Base-by-base conservation (phyloP, 1,140 invertebrate species). In the Heterodera schachtii region DNA sequence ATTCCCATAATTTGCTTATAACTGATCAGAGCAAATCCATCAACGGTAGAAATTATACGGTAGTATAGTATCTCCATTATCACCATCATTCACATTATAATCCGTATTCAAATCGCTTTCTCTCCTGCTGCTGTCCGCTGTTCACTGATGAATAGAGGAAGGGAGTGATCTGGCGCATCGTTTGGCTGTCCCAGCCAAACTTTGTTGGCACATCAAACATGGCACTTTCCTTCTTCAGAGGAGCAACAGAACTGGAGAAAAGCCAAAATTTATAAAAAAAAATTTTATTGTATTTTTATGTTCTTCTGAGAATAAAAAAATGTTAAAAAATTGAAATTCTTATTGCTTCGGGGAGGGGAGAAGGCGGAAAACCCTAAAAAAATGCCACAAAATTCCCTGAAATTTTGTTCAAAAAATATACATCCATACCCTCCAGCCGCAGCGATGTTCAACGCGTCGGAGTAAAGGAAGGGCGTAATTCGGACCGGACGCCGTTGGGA, bases 391-490 rank as follows among this genome's bases (percentile, higher is more conserved):
- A 31, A 31, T 31, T 31, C 31, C 31, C 31, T 31, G 31, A 31
- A 31, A 31, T 31, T 31, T 31, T 31, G 31, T 31, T 31, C 31
- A 9, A 43, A 74, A 6, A 52, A 52, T 52, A 52, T 2, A 52
- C 49, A 6, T 52, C 0, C 49, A 31, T 13, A 52, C 49, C 49
- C 13, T 52, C 49, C 13, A 13, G 13, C 76, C 31, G 21, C 76
- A n/a, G 31, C 57, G 47, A 78, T 43, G 47, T 78, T 78, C 46
- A 78, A 43, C 47, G 76, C 76, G 31, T 78, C 76, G 21, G 76
- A 78, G 70, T 78, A 78, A 41, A 78, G 49, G 70, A 78, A 78
- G 5, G 76, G 76, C 7, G 76, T 78, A 52, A 78, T 78, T 43
- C 70, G 76, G 44, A 78, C 47, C 21, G 76, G 76, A 70, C 76